A percentile compares a stretch with the other conserved stretches of the same genome.
phyloP scores from a whole-genome alignment of 2,888 invertebrate genomes.

The Apoda limacodes region DNA sequence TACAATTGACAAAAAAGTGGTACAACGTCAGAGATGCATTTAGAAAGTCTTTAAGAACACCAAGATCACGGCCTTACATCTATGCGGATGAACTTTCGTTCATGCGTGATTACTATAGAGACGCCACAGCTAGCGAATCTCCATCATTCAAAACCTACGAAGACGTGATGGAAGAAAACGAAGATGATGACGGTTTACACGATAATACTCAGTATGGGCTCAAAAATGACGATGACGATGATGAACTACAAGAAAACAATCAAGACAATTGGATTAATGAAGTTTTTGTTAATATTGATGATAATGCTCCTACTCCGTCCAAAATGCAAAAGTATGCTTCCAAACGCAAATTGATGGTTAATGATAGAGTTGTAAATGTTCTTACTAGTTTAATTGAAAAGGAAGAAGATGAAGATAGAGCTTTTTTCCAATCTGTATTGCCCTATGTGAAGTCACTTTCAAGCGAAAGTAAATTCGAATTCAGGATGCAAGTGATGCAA shows the following conservation, averaged over 20 bases:
- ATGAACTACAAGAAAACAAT: slow-evolving; percentile 18
- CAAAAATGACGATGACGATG: slow-evolving; percentile 21
- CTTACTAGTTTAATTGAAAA: slow-evolving; percentile 37
- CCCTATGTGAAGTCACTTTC: slow-evolving; percentile 39
- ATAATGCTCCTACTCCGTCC: slow-evolving; percentile 13
- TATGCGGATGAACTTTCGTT: slow-evolving; percentile 34
- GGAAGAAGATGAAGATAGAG: slow-evolving; percentile 47
- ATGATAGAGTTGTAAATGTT: slow-evolving; percentile 23
- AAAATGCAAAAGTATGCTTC: slow-evolving; percentile 25
- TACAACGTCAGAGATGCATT: slow-evolving; percentile 35
- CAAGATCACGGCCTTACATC: slow-evolving; percentile 28
- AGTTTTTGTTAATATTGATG: slow-evolving; percentile 31
- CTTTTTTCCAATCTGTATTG: slow-evolving; percentile 46
- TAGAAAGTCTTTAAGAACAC: slow-evolving; percentile 29
- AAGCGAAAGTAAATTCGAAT: slow-evolving; percentile 36
- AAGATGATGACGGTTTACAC: no score
- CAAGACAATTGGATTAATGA: slow-evolving; percentile 34
- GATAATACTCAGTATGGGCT: slow-evolving; percentile 20
- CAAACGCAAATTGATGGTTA: neutral
- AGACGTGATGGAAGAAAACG: no score
- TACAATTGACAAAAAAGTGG: slow-evolving; percentile 35
- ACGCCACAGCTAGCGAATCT: slow-evolving; percentile 20
- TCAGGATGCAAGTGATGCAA: slow-evolving; percentile 43
- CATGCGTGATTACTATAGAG: no score
- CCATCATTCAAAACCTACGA: neutral